Base-by-base conservation (phyloP, 2,888 invertebrate species). In the Psylliodes chrysocephalus region DNA sequence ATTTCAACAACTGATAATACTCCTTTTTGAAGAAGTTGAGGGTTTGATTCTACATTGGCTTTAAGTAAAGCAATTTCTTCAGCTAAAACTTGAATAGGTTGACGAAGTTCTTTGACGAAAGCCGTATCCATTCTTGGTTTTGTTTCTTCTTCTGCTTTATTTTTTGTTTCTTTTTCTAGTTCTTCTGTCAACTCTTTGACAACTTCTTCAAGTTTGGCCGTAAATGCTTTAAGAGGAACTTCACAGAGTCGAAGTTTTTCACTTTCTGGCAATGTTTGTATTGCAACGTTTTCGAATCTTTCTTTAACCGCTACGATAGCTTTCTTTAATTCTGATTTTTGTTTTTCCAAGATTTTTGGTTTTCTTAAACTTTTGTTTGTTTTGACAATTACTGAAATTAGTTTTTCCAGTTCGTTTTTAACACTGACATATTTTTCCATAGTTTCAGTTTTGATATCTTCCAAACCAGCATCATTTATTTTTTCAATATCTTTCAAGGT, bases 251-350 rank as follows among this genome's bases (percentile, higher is more conserved):
- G 18, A n/a, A 66, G 33, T 22, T 12, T 35, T 33, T 54, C 17
- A 0, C 22, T 33, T 33, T 44, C 51, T 12, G 60, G 22, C 25
- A 55, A 25, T 12, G 18, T 7, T 12, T 38, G 17, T 19, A 53
- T 18, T 10, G 18, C 10, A 22, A 12, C 14, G 7, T 19, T 19
- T 7, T 42, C 54, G 6, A 54, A 25, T 25, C 42, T 25, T 19
- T 63, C 38, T 64, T 73, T 74, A n/a, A 73, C 25, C 22, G 66
- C 63, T 42, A 54, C 0, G 8, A 54, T 14, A 14, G 71, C 68
- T 46, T 69, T 52, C 17, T 56, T 40, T 7, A 75, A 10, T 61
- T 70, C 64, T 17, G 67, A 63, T 56, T 71, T 71, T 30, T 71
- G 64, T 15, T 59, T 15, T 55, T 72, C 63, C 4, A 67, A 19